Conservation (phyloP, 1,140 invertebrate genomes). For the Tetraneura akinire region DNA sequence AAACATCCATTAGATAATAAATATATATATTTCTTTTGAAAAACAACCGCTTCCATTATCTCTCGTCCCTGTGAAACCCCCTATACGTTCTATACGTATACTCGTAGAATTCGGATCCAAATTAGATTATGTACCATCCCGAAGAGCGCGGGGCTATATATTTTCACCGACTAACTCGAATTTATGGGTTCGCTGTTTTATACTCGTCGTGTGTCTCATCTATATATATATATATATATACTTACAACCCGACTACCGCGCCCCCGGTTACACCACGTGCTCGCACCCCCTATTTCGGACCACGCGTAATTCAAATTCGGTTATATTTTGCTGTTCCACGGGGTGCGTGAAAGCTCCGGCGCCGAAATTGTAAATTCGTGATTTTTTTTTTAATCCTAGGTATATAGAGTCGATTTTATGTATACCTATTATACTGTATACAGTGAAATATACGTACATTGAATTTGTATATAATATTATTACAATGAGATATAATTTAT, state of each 20-base stretch:
- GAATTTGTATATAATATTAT: too few relatives aligned
- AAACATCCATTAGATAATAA: conserved; percentile 42
- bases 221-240: too few relatives aligned
- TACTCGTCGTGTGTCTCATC: not conserved
- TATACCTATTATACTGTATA: too few relatives aligned
- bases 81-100: not conserved
- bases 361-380: too few relatives aligned
- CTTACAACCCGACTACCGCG: not conserved
- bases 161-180: conserved; percentile 19
- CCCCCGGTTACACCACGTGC: not conserved
- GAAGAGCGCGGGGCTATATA: not conserved
- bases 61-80: not conserved
- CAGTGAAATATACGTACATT: too few relatives aligned
- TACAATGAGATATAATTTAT: too few relatives aligned
- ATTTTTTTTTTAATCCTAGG: too few relatives aligned
- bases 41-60: not conserved
- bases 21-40: conserved; percentile 4
- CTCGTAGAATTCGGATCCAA: conserved; percentile 35
- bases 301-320: not conserved
- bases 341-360: not conserved
- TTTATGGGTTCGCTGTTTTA: conserved; percentile 34
- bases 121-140: conserved; percentile 26
- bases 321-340: not conserved
- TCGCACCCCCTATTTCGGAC: not conserved
- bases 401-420: too few relatives aligned